Evolutionary conservation across 1,140 invertebrate genomes (phyloP).

Genomic region (Pseudomyrmex flavicornis): DNA sequence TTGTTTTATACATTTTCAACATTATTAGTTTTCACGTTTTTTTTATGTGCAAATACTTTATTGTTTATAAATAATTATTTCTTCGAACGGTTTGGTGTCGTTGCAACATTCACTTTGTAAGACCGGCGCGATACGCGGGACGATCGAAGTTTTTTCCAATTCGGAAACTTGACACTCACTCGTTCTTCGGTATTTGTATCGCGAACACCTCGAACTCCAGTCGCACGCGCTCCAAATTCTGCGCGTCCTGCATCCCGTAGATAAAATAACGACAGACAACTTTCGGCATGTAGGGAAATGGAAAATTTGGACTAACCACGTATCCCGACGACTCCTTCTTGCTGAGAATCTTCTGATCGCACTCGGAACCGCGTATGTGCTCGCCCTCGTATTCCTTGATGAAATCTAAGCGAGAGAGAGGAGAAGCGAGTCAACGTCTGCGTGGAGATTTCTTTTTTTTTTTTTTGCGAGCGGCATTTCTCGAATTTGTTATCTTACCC

Average conservation of each 20-base stretch:
- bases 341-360: constrained; percentile 98
- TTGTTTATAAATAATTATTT: too few species aligned
- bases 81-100: too few species aligned
- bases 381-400: constrained; percentile 94
- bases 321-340: constrained; percentile 95
- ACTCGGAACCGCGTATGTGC: constrained; percentile 97
- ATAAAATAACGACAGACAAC: constrained; percentile 98
- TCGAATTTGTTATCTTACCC: constrained; percentile 86
- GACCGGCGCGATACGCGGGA: too few species aligned
- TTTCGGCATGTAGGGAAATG: constrained; percentile 96
- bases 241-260: constrained; percentile 97
- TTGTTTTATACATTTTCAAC: too few species aligned
- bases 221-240: constrained; percentile 96
- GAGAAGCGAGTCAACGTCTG: background rate
- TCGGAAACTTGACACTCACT: constrained; percentile 85
- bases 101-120: too few species aligned
- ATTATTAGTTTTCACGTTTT: too few species aligned
- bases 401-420: constrained; percentile 89
- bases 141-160: background rate
- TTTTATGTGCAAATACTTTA: too few species aligned
- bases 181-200: constrained; percentile 91
- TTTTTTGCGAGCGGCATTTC: background rate
- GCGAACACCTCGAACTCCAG: constrained; percentile 95
- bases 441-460: background rate
- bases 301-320: constrained; percentile 98